Conservation (phyloP, 2,113 vertebrate genomes). For the Cardinalis cardinalis region DNA sequence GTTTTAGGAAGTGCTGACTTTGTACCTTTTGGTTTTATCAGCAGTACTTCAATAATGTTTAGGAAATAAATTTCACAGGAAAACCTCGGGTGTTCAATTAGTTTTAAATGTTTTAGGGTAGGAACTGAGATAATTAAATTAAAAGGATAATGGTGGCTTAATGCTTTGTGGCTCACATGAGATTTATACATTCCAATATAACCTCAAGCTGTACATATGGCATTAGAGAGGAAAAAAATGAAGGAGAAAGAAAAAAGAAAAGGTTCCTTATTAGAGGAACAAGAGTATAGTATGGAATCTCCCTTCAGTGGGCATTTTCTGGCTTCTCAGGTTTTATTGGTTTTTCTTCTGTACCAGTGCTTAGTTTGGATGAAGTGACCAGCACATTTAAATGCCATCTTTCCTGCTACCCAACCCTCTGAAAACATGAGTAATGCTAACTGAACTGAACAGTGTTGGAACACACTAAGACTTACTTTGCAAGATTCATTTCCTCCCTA, state of each 20-base stretch:
- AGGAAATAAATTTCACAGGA: conserved; percentile 77
- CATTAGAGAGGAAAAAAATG: conserved; percentile 1
- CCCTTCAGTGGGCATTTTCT: neutral
- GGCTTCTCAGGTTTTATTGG: neutral
- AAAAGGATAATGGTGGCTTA: conserved; percentile 74
- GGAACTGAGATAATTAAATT: conserved; percentile 81
- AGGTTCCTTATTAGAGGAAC: conserved; percentile 32
- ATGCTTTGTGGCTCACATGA: conserved; percentile 73
- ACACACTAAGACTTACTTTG: conserved; percentile 20
- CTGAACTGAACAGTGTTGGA: conserved; percentile 12
- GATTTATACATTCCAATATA: conserved; percentile 76
- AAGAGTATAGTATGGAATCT: conserved; percentile 5
- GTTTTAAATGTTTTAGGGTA: conserved; percentile 74
- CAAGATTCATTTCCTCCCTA: conserved; percentile 57
- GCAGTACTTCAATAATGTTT: conserved; percentile 73
- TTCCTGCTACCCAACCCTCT: neutral
- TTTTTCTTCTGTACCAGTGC: neutral
- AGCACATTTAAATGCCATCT: neutral
- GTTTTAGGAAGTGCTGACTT: conserved; percentile 74
- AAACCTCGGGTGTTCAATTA: conserved; percentile 78
- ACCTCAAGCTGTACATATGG: conserved; percentile 73
- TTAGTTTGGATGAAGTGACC: conserved; percentile 31
- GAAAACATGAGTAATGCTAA: neutral
- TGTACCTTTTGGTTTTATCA: conserved; percentile 74
- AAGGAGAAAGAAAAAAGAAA: neutral